A percentile compares a stretch with the other conserved stretches of the same genome.
These are phyloP conservation scores for Anthoscopus minutus DNA, from an alignment of 2,113 vertebrate genomes.

Conservation along the genomic window DNA sequence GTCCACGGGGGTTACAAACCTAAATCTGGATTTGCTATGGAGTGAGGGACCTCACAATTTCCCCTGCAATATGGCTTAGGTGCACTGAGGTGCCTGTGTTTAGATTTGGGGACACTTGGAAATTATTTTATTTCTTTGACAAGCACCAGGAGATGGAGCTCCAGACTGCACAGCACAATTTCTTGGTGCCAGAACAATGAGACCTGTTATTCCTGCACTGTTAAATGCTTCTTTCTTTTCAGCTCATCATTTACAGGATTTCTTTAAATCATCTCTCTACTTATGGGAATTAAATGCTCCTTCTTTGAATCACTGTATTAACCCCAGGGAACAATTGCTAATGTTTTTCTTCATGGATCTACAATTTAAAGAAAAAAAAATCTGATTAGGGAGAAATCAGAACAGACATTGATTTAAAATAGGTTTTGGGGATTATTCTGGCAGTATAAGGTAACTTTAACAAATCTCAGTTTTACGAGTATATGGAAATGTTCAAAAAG, in stretches of 20 bases:
- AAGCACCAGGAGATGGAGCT: constrained; percentile 51
- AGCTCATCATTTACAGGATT: constrained; percentile 15
- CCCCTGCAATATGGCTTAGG: not conserved
- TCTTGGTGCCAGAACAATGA: not conserved
- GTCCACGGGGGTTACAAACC: not conserved
- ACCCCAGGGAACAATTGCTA: not conserved
- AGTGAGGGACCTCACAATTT: not conserved
- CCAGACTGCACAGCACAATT: not conserved
- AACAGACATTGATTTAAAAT: not conserved
- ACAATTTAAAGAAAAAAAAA: not conserved
- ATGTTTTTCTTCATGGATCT: not conserved
- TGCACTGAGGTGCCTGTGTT: not conserved
- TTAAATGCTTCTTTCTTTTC: constrained; percentile 19
- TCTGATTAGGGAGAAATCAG: not conserved
- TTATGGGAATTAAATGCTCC: not conserved
- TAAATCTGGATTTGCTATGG: not conserved
- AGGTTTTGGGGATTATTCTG: not conserved
- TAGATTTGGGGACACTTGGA: not conserved
- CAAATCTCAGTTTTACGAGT: not conserved
- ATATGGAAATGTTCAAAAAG: not conserved
- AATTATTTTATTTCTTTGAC: not conserved
- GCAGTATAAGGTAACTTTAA: not conserved
- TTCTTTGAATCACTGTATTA: not conserved
- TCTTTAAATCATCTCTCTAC: not conserved
- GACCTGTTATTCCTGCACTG: not conserved